These are phyloP conservation scores for Darwinula stevensoni DNA, from an alignment of 2,888 invertebrate species.

Conservation along the genomic window DNA sequence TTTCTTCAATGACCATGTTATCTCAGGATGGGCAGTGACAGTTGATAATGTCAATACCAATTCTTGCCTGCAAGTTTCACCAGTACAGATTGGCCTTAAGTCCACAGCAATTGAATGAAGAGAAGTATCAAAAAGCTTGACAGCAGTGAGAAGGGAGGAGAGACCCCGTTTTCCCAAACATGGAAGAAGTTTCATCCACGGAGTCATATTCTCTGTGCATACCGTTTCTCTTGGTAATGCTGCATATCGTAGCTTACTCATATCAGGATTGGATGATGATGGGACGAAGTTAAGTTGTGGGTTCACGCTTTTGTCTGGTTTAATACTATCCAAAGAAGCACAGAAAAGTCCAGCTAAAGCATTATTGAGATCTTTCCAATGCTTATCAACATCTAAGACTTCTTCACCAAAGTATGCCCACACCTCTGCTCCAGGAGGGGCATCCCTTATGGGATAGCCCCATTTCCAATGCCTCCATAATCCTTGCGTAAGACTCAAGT, in stretches of 20 bases:
- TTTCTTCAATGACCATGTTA: no score
- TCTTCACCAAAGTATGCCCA: conserved; percentile 55
- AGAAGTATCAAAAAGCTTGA: no score
- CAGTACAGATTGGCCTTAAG: no score
- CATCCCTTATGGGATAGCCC: conserved; percentile 72
- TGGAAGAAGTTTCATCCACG: conserved; percentile 88
- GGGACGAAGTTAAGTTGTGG: conserved; percentile 61
- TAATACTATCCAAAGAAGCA: conserved; percentile 81
- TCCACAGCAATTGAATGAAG: no score
- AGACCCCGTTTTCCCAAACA: conserved; percentile 83
- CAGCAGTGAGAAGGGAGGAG: no score
- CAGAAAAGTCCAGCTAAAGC: conserved; percentile 82
- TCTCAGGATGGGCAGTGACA: no score
- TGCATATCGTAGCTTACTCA: conserved; percentile 30
- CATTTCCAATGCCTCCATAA: conserved; percentile 74
- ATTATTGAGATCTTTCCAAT: conserved; percentile 66
- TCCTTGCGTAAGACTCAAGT: conserved; percentile 71
- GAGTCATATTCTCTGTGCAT: conserved; percentile 94
- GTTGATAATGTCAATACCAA: no score
- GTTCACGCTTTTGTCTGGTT: conserved; percentile 45
- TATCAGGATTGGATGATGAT: conserved; percentile 7
- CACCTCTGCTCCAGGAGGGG: conserved; percentile 75
- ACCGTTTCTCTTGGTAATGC: conserved; percentile 84
- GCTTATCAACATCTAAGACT: conserved; percentile 34
- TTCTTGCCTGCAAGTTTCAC: no score